Conservation (phyloP, 2,797 vertebrate genomes). For the Bryconaethiops microstoma region DNA sequence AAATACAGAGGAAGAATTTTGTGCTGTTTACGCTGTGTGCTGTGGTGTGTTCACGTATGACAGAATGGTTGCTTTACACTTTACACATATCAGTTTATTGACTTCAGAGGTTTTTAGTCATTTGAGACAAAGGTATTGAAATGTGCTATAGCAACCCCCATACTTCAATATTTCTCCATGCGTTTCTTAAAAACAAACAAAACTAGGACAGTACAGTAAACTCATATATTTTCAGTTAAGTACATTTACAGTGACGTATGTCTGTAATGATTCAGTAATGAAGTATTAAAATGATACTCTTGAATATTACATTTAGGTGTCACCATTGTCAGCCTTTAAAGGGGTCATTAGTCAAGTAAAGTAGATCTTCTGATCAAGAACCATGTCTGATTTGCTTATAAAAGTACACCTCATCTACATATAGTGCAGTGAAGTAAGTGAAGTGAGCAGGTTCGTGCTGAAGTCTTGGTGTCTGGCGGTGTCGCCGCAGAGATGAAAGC, state of each 20-base stretch:
- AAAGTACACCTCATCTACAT: background rate
- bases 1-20: no score
- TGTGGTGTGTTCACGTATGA: no score
- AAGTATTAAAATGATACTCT: no score
- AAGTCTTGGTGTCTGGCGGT: background rate
- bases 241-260: background rate
- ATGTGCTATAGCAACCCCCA: background rate
- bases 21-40: no score
- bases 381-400: background rate
- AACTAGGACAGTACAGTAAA: no score
- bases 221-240: no score
- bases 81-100: background rate
- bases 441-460: background rate
- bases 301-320: background rate
- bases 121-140: background rate
- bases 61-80: no score
- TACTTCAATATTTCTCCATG: background rate
- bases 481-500: slow-evolving; percentile 51
- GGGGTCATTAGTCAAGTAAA: no score
- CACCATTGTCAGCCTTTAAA: background rate
- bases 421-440: background rate
- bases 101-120: no score
- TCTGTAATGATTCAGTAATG: background rate
- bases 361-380: background rate
- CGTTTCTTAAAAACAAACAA: no score